Percentiles rank a stretch among this genome's conserved stretches.
phyloP scores from a whole-genome alignment of 2,113 vertebrate species.

The Varanus salvator region DNA sequence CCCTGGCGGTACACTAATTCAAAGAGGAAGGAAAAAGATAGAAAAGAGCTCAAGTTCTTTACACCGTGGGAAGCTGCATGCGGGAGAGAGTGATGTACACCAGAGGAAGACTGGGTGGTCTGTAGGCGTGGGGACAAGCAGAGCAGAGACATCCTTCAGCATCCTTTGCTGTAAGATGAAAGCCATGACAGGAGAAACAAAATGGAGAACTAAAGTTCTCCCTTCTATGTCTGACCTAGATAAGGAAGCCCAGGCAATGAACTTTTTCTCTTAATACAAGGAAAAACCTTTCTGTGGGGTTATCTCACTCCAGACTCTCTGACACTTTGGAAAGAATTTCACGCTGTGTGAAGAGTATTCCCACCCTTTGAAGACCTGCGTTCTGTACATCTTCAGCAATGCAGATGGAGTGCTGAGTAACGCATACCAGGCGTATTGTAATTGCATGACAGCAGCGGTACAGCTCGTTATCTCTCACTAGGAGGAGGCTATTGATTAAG shows the following conservation, averaged over 20 bases:
- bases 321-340: slow-evolving; percentile 24
- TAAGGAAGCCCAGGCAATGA: slow-evolving; percentile 39
- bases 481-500: slow-evolving; percentile 17
- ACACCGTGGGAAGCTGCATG: slow-evolving; percentile 1
- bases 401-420: slow-evolving; percentile 32
- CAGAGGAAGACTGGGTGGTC: slow-evolving; percentile 19
- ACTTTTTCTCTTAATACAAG: slow-evolving; percentile 46
- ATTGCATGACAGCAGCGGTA: not conserved
- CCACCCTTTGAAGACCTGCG: slow-evolving; percentile 32
- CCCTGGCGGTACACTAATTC: slow-evolving; percentile 11
- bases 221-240: slow-evolving; percentile 3
- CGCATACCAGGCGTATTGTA: not conserved
- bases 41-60: not conserved
- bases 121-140: not conserved
- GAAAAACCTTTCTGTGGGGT: not conserved
- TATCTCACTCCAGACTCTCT: not conserved
- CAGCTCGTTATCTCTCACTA: slow-evolving; percentile 7
- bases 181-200: slow-evolving; percentile 28
- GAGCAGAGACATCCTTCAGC: not conserved
- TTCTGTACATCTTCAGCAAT: slow-evolving; percentile 36
- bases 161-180: slow-evolving; percentile 21
- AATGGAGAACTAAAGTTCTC: slow-evolving; percentile 29
- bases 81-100: not conserved
- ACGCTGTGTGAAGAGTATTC: slow-evolving; percentile 1
- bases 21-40: slow-evolving; percentile 29